Base-by-base conservation (phyloP, 1,140 invertebrate genomes). In the Lepidurus packardi region DNA sequence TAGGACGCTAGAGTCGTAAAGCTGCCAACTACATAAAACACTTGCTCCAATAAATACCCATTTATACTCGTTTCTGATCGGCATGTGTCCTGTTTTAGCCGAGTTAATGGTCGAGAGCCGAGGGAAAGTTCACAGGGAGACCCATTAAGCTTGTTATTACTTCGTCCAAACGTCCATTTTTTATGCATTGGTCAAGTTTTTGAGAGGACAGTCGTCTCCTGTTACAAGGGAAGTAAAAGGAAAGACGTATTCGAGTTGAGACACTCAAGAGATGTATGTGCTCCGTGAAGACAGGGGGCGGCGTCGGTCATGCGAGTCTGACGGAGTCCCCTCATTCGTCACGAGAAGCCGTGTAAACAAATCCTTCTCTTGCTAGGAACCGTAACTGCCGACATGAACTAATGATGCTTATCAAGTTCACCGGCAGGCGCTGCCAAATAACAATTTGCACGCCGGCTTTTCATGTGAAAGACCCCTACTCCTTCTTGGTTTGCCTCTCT, bases 351-450 rank as follows among this genome's bases (percentile, higher is more conserved):
- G 53, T 65, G 53, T 65, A 65, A 65, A 65, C 53, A 65, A 65
- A 65, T 65, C 53, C 53, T 65, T 9, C 53, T 13, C 21, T 65
- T 21, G 53, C 13, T 65, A n/a, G 53, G 53, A 65, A 65, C 53
- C 53, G 53, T 65, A 65, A 65, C 53, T 65, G 53, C 53, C 53
- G 53, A 65, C 53, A 65, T 65, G 53, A 65, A 65, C 53, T 65
- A 65, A 65, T 65, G 53, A 65, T 65, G 53, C 53, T 65, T 65
- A 65, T 65, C 53, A 65, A 65, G 53, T 65, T 65, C 53, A 65
- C 53, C 53, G 53, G 53, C 53, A 65, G 53, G 53, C 53, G 53
- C 53, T 65, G 53, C 53, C 53, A 65, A 65, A 65, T n/a, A 65
- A 65, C 53, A 65, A 65, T 65, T 65, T 65, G 53, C 53, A 65